These are phyloP conservation scores for Drosophila fungiperda DNA, from an alignment of 2,888 invertebrate genomes.

Conservation along the genomic window DNA sequence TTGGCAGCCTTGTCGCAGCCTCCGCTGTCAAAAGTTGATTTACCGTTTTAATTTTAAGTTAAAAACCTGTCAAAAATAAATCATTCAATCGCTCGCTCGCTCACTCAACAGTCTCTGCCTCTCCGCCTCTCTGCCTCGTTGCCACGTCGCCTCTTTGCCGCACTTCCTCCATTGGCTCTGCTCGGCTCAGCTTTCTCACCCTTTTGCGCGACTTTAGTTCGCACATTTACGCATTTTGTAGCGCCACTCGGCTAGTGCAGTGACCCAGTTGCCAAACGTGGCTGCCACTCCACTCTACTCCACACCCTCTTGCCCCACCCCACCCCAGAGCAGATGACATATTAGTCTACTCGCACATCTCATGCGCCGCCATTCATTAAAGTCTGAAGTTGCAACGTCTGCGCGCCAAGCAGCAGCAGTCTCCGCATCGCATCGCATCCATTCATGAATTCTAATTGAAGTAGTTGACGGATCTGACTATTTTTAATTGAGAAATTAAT, in stretches of 20 bases:
- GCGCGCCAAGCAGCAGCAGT: conserved; percentile 13
- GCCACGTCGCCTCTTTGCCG: conserved; percentile 18
- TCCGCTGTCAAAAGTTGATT: conserved; percentile 83
- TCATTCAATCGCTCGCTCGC: conserved; percentile 80
- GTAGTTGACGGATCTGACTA: conserved; percentile 66
- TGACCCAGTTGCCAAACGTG: conserved; percentile 67
- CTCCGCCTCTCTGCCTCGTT: conserved; percentile 8
- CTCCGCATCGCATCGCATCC: conserved; percentile 36
- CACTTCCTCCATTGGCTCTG: background rate
- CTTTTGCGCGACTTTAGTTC: conserved; percentile 29
- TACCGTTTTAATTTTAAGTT: conserved; percentile 85
- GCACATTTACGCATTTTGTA: conserved; percentile 60
- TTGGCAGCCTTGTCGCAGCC: conserved; percentile 77
- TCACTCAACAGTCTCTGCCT: conserved; percentile 30
- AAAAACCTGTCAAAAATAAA: conserved; percentile 84
- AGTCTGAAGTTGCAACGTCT: conserved; percentile 25
- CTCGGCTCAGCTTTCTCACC: background rate
- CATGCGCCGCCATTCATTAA: conserved; percentile 52
- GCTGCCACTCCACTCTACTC: background rate
- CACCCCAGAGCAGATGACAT: conserved; percentile 20
- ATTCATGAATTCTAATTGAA: conserved; percentile 73
- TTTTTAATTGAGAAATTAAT: conserved; percentile 71
- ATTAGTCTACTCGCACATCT: conserved; percentile 15
- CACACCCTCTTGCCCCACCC: background rate
- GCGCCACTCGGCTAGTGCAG: conserved; percentile 58